A percentile compares a stretch with the other conserved stretches of the same genome.
Evolutionary conservation across 1,140 invertebrate species (phyloP).

Genomic region (Potamilus streckersoni): DNA sequence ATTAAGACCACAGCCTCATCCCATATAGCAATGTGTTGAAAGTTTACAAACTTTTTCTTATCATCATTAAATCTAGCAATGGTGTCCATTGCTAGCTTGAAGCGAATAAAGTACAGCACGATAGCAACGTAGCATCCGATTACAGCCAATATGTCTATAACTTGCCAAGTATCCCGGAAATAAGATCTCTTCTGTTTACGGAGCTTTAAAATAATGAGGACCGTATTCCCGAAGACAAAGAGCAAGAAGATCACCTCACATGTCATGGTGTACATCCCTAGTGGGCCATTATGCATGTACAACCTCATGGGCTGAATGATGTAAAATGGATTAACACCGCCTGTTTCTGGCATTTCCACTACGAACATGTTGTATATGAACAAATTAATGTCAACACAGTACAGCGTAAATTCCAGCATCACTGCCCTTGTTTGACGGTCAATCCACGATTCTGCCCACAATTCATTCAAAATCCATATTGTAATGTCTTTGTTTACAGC

Average conservation of each 20-base stretch:
- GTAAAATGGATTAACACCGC: constrained; percentile 39
- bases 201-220: constrained; percentile 16
- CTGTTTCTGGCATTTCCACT: constrained; percentile 68
- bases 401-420: constrained; percentile 70
- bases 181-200: constrained; percentile 16
- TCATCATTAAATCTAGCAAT: constrained; percentile 25
- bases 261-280: constrained; percentile 14
- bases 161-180: constrained; percentile 36
- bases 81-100: constrained; percentile 3
- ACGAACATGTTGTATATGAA: constrained; percentile 37
- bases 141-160: constrained; percentile 23
- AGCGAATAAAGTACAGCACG: constrained; percentile 15
- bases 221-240: constrained; percentile 10
- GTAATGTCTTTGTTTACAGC: constrained; percentile 19
- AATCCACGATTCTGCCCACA: constrained; percentile 66
- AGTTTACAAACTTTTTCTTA: constrained; percentile 32
- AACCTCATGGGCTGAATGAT: constrained; percentile 26
- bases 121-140: constrained; percentile 1
- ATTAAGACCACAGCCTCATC: constrained; percentile 20
- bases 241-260: constrained; percentile 30
- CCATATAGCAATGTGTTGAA: constrained; percentile 40
- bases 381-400: constrained; percentile 64
- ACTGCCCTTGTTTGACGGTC: constrained; percentile 69
- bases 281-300: constrained; percentile 11
- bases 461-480: constrained; percentile 40